These are phyloP conservation scores for Dolichotis patagonum DNA, from an alignment of 2,113 vertebrate species.

Conservation along the genomic window DNA sequence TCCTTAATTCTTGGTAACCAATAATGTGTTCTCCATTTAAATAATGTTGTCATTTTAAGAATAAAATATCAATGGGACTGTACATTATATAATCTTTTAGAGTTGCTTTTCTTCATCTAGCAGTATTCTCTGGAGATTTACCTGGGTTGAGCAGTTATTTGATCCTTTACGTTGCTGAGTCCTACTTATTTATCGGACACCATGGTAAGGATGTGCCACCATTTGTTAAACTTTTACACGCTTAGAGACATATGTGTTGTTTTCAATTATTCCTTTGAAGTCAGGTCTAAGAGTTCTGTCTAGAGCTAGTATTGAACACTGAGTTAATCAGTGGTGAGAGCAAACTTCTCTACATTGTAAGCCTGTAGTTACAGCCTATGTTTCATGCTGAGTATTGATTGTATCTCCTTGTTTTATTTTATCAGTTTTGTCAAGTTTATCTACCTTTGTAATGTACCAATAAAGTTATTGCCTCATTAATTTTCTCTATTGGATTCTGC, in stretches of 20 bases:
- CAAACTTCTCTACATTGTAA: neutral
- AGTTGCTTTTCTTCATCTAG: neutral
- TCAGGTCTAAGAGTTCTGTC: neutral
- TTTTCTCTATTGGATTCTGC: neutral
- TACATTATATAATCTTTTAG: neutral
- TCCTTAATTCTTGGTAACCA: neutral
- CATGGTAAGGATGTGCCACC: too few species aligned
- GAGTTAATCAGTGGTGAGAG: neutral
- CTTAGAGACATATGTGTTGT: neutral
- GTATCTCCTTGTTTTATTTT: neutral
- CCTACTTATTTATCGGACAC: neutral
- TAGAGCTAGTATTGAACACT: neutral
- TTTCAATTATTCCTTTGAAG: neutral
- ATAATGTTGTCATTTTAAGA: neutral
- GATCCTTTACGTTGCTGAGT: neutral
- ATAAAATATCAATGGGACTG: neutral
- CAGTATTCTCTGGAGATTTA: neutral
- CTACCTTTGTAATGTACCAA: neutral
- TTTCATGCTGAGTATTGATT: neutral
- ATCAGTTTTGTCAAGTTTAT: neutral
- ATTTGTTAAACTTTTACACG: neutral
- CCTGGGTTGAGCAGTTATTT: neutral
- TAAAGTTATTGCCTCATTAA: neutral
- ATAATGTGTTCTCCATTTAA: neutral
- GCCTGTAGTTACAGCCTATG: neutral